Percentiles rank a stretch among this genome's conserved stretches.
phyloP scores from a whole-genome alignment of 2,113 vertebrate genomes.

The Percopsis transmontana region DNA sequence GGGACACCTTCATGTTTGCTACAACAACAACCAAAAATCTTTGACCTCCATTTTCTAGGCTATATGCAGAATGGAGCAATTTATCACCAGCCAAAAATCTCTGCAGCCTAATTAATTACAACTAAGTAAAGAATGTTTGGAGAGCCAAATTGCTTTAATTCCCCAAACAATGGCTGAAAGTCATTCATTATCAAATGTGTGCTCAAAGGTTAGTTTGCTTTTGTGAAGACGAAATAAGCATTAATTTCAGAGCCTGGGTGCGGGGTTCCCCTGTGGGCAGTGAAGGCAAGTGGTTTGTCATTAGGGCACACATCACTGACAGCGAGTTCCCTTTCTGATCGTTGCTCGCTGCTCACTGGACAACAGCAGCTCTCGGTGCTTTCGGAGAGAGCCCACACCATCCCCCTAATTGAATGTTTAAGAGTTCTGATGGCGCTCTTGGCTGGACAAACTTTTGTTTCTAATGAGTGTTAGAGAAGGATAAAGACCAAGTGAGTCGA shows the following conservation, averaged over 20 bases:
- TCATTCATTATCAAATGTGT: slow-evolving; percentile 86
- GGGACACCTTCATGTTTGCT: slow-evolving; percentile 82
- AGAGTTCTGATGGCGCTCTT: slow-evolving; percentile 23
- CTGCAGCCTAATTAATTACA: slow-evolving; percentile 84
- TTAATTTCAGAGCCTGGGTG: slow-evolving; percentile 71
- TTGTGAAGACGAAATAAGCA: slow-evolving; percentile 79
- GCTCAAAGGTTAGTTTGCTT: slow-evolving; percentile 86
- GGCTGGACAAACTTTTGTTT: slow-evolving; percentile 42
- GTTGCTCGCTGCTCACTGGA: slow-evolving; percentile 66
- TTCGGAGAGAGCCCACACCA: slow-evolving; percentile 37
- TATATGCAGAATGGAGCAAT: slow-evolving; percentile 77
- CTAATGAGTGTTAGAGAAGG: slow-evolving; percentile 11
- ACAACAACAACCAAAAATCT: slow-evolving; percentile 79
- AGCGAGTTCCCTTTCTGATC: slow-evolving; percentile 58
- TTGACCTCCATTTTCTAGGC: slow-evolving; percentile 83
- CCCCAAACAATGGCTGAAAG: slow-evolving; percentile 79
- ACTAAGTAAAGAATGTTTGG: slow-evolving; percentile 86
- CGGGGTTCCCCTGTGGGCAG: slow-evolving; percentile 50
- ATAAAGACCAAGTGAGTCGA: slow-evolving; percentile 16
- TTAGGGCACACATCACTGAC: slow-evolving; percentile 57
- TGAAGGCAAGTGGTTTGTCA: slow-evolving; percentile 61
- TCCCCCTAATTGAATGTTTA: slow-evolving; percentile 36
- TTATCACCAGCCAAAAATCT: slow-evolving; percentile 81
- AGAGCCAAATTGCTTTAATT: slow-evolving; percentile 85
- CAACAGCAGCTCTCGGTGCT: slow-evolving; percentile 45